Base-by-base conservation (phyloP, 1,140 invertebrate genomes). In the Philopotamus ludificatus region DNA sequence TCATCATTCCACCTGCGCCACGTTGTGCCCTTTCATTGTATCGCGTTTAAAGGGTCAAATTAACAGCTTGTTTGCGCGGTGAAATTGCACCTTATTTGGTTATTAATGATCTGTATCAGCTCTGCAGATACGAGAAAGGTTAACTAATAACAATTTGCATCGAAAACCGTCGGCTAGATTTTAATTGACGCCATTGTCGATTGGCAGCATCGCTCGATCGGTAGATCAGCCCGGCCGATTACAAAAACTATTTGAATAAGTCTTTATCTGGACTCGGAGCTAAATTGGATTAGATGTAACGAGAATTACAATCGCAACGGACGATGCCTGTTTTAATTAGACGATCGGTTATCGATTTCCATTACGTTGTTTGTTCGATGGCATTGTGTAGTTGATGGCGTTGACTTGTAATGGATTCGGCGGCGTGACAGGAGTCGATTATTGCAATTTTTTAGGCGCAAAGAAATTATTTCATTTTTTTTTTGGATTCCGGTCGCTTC, bases 31-130 rank as follows among this genome's bases (percentile, higher is more conserved):
- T 60, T 60, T 60, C 9, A 12, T 3, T 9, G 20, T 15, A 26
- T 54, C 9, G n/a, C 18, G 51, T 54, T 47, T 9, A 1, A 60
- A 41, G 57, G 57, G 20, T 60, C 21, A 20, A 60, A 60, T 45
- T 60, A 60, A 60, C 57, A 16, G 23, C 8, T 47, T 39, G 28
- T 39, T 58, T 23, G 12, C n/a, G 23, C 15, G 53, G 18, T 15
- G 28, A 55, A 57, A 57, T 34, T 34, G 4, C 12, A 7, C 28
- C 28, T 12, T 34, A 12, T 34, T 34, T 34, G 28, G 28, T 7
- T 34, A 34, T 34, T 34, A 34, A 34, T 12, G 28, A 34, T 34
- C 28, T 34, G 12, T 34, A 34, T 34, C 28, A 12, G 4, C 4
- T 34, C 4, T 4, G 12, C 4, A 34, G 28, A 12, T 34, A 7